Percentiles rank a stretch among this genome's conserved stretches.
Conservation (phyloP, 2,888 invertebrate genomes). For the Heterodera filipjevi region DNA sequence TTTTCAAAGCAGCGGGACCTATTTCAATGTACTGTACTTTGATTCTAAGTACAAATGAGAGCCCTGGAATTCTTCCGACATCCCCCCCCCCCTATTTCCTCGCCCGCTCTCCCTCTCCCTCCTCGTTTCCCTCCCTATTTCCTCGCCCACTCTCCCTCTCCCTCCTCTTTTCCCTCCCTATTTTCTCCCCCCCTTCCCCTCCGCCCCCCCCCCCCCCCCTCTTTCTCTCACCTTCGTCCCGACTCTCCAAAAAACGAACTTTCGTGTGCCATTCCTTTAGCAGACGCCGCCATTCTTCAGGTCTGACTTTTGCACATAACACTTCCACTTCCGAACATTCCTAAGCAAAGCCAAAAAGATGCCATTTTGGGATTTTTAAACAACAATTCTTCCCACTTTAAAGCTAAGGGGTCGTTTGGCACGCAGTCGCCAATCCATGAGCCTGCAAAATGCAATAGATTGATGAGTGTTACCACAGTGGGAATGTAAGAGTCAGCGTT, state of each 20-base stretch:
- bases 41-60: neutral
- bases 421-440: conserved; percentile 48
- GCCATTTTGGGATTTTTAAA: neutral
- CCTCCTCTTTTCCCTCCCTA: neutral
- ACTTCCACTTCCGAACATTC: conserved; percentile 45
- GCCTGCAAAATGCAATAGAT: neutral
- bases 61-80: too few species aligned
- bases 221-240: conserved; percentile 41
- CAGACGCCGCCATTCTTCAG: conserved; percentile 44
- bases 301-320: conserved; percentile 46
- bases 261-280: conserved; percentile 45
- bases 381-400: conserved; percentile 32
- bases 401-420: conserved; percentile 43
- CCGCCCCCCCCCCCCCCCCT: neutral
- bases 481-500: too few species aligned
- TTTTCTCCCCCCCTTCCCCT: neutral
- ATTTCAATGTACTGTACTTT: neutral
- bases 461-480: neutral
- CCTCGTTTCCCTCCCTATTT: conserved; percentile 16
- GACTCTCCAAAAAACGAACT: conserved; percentile 33
- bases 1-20: too few species aligned
- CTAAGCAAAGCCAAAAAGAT: conserved; percentile 29
- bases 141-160: conserved; percentile 36
- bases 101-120: neutral
- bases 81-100: neutral